Evolutionary conservation across 2,113 vertebrate species (phyloP).

Genomic region (Tichodroma muraria): DNA sequence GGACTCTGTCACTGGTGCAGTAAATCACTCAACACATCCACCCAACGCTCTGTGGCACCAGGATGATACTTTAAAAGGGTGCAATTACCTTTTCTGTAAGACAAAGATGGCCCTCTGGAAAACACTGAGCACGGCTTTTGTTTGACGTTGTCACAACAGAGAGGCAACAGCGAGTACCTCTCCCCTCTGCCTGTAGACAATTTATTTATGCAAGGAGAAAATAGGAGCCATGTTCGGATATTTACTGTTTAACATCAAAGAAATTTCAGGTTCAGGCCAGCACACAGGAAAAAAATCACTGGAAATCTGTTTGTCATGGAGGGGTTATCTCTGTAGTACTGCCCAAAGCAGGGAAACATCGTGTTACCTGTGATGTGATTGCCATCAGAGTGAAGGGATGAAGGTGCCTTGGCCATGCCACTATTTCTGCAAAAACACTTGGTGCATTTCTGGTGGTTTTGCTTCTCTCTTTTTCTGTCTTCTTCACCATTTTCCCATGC

Average conservation of each 20-base stretch:
- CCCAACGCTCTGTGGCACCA: not conserved
- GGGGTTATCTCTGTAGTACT: not conserved
- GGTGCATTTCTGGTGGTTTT: not conserved
- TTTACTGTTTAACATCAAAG: not conserved
- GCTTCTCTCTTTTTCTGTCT: not conserved
- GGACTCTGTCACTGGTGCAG: not conserved
- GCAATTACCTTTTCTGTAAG: not conserved
- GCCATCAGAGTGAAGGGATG: not conserved
- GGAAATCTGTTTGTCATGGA: not conserved
- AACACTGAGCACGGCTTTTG: not conserved
- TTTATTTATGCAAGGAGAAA: constrained; percentile 10
- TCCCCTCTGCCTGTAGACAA: not conserved
- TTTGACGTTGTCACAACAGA: not conserved
- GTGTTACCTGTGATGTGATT: not conserved
- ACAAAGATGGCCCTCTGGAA: not conserved
- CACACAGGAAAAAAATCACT: not conserved
- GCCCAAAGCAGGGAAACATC: not conserved
- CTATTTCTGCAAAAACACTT: not conserved
- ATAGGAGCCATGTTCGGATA: not conserved
- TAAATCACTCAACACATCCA: not conserved
- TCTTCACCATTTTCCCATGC: not conserved
- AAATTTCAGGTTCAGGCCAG: not conserved
- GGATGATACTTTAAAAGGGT: not conserved
- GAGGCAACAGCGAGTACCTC: not conserved
- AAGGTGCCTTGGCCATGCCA: not conserved